Evolutionary conservation across 2,113 vertebrate species (phyloP), one percentile per base, ranked within the genome.

Genomic region (Tupaia chinensis): DNA sequence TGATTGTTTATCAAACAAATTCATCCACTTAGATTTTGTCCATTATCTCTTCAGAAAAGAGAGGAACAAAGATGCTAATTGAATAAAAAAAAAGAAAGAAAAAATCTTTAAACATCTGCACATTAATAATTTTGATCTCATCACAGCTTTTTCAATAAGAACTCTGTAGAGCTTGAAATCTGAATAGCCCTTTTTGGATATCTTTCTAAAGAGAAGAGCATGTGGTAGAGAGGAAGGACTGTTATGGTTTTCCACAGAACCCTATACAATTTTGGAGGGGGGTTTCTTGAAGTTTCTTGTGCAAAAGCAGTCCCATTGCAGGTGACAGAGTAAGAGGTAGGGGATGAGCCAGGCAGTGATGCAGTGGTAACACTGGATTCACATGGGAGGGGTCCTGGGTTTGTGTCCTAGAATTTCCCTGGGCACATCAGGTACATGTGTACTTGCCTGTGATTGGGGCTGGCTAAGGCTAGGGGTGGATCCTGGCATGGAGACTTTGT

Each of bases 121-220:
- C 63, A 16, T 72, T 84, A 81, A 79, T 20, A 60, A 34, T 82
- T 83, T 91, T 32, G 44, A 76, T 23, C 15, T 87, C 19, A 63
- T 81, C 14, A 85, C 29, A 34, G 53, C 58, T 70, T 3, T 92
- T 96, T 91, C 61, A 76, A 66, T 86, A 72, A 87, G 84, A 93
- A 20, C 11, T 79, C 77, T 77, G 2, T 54, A 65, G 34, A 78
- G 58, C 19, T 69, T 34, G 27, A 1, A 7, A 90, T 15, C 17
- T 15, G 32, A 76, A 66, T 14, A 82, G 13, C 4, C 29, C 2
- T 4, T 73, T 91, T 88, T 34, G 27, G 22, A 23, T 22, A 56
- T 73, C 11, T 56, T 11, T 56, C 56, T 76, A 89, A 87, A 60
- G 12, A 32, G 32, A 93, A 61, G 34, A 87, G 27, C 19, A 60